Evolutionary conservation across 2,113 vertebrate genomes (phyloP).

Genomic region (Ictidomys tridecemlineatus): DNA sequence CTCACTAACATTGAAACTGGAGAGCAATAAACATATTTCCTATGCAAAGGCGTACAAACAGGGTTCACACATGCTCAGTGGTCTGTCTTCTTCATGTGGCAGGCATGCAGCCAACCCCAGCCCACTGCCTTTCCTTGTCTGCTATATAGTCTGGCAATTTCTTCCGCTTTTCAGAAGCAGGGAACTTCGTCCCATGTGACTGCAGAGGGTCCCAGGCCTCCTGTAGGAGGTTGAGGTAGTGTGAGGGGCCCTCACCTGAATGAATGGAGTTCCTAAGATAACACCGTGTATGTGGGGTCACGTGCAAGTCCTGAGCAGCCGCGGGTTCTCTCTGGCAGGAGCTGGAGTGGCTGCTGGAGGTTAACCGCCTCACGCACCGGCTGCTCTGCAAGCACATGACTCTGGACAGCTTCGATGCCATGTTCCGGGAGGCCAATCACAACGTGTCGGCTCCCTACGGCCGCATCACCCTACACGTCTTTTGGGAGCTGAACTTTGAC

Average conservation of each 20-base stretch:
- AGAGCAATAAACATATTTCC: background rate
- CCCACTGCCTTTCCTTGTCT: background rate
- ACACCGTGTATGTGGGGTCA: accelerated
- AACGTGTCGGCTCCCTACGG: slow-evolving; percentile 99
- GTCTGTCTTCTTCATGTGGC: background rate
- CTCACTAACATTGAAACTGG: background rate
- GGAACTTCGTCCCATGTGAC: accelerated
- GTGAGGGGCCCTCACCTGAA: background rate
- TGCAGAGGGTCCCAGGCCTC: accelerated
- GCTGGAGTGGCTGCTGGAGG: slow-evolving; percentile 98
- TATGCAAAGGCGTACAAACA: background rate
- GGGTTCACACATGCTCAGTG: too few relatives aligned
- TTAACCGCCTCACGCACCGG: slow-evolving; percentile 97
- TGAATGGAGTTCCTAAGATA: background rate
- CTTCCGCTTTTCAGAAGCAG: background rate
- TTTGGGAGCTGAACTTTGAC: slow-evolving; percentile 99
- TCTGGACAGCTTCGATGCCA: slow-evolving; percentile 99
- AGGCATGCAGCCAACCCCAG: background rate
- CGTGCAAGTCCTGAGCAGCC: background rate
- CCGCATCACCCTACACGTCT: slow-evolving; percentile 98
- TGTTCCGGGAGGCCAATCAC: slow-evolving; percentile 99
- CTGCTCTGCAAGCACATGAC: slow-evolving; percentile 98
- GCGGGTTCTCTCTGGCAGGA: slow-evolving; percentile 88
- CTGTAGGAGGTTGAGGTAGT: background rate
- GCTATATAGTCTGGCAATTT: background rate